Evolutionary conservation across 2,888 invertebrate species (phyloP).

Genomic region (Allophyes oxyacanthae): DNA sequence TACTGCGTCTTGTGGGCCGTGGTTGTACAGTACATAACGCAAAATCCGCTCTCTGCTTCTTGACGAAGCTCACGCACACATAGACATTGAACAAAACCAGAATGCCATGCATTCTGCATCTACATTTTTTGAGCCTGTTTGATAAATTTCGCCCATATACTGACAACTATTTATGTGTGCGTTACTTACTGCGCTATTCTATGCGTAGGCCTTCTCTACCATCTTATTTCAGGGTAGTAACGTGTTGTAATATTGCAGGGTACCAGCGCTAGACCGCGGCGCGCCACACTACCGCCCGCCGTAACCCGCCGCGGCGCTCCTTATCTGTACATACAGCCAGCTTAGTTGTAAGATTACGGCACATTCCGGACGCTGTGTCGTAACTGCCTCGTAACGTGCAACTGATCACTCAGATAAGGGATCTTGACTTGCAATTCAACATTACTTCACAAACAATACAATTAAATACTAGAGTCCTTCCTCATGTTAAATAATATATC

Average conservation of each 20-base stretch:
- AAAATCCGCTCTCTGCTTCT: too few relatives aligned
- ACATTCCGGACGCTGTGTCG: constrained; percentile 2
- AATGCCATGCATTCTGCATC: too few relatives aligned
- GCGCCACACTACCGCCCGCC: constrained; percentile 68
- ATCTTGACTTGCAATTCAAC: constrained; percentile 23
- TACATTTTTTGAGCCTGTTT: too few relatives aligned
- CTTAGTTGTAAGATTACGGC: constrained; percentile 18
- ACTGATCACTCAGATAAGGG: background rate
- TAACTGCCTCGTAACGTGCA: background rate
- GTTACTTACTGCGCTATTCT: background rate
- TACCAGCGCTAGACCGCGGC: constrained; percentile 79
- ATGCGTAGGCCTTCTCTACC: background rate
- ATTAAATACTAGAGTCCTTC: too few relatives aligned
- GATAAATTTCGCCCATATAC: too few relatives aligned
- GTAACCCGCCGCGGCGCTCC: constrained; percentile 34
- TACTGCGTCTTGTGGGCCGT: constrained; percentile 5
- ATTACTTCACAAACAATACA: background rate
- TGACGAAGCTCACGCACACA: too few relatives aligned
- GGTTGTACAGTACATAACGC: background rate
- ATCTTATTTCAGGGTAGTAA: background rate
- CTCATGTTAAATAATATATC: too few relatives aligned
- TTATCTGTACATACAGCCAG: constrained; percentile 26
- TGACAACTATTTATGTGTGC: background rate
- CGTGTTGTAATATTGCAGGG: constrained; percentile 66
- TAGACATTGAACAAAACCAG: background rate